A percentile compares a stretch with the other conserved stretches of the same genome.
phyloP scores from a whole-genome alignment of 2,797 vertebrate species.

The Phalloptychus januarius region DNA sequence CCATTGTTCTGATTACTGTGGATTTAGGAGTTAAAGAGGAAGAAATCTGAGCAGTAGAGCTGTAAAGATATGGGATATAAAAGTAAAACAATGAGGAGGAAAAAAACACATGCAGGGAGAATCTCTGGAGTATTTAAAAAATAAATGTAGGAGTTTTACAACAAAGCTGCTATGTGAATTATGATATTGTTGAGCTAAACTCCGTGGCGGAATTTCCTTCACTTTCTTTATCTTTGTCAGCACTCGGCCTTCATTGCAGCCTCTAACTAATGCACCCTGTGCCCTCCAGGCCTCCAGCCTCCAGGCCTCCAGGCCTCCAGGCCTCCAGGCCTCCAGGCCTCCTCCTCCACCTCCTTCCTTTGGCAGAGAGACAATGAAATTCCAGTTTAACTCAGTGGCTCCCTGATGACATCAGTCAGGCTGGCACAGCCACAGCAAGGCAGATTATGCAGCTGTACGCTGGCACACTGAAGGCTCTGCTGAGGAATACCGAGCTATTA shows the following conservation, averaged over 20 bases:
- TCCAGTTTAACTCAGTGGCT: conserved; percentile 52
- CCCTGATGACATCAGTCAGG: conserved; percentile 53
- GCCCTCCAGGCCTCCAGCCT: conserved; percentile 9
- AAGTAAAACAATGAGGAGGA: background rate
- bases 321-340: background rate
- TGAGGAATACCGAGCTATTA: conserved; percentile 32
- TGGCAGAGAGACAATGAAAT: conserved; percentile 61
- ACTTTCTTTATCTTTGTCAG: background rate
- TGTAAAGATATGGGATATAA: background rate
- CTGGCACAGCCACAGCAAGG: conserved; percentile 32
- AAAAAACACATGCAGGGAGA: background rate
- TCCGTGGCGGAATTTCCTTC: background rate
- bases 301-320: conserved; percentile 2
- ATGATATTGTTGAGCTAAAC: background rate
- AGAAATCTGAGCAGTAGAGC: background rate
- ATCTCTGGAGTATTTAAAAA: background rate
- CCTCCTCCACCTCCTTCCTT: conserved; percentile 8
- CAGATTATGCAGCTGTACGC: conserved; percentile 27
- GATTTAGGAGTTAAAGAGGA: background rate
- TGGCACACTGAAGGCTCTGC: conserved; percentile 26
- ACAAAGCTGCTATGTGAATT: background rate
- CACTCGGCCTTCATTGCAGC: conserved; percentile 30
- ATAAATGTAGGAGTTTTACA: background rate
- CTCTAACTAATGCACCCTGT: conserved; percentile 20
- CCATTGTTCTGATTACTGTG: background rate